Conservation (phyloP, 2,113 vertebrate species). For the Origma solitaria region DNA sequence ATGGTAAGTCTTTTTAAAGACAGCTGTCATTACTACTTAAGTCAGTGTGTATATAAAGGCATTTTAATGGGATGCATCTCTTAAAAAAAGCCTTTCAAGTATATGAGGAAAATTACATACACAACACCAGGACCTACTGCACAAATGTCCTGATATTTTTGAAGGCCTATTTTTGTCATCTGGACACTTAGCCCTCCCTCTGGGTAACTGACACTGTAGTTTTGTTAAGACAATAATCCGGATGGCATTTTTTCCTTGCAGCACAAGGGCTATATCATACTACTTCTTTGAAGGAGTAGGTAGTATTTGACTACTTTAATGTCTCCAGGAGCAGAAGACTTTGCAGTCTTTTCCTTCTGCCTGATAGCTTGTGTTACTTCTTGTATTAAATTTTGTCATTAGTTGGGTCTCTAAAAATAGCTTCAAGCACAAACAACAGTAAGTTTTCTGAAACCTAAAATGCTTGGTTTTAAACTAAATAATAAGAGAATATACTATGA, state of each 20-base stretch:
- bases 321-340: background rate
- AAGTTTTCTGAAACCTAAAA: background rate
- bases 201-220: background rate
- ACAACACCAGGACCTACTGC: fast-evolving
- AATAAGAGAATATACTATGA: background rate
- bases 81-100: background rate
- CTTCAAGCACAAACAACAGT: background rate
- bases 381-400: background rate
- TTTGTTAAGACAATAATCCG: background rate
- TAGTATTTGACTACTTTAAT: background rate
- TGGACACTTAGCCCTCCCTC: background rate
- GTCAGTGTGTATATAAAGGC: background rate
- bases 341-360: background rate
- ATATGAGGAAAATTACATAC: background rate
- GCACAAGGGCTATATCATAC: fast-evolving
- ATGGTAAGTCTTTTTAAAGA: background rate
- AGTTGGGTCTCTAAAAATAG: background rate
- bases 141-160: background rate
- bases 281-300: background rate
- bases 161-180: background rate
- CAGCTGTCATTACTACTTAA: background rate
- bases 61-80: background rate
- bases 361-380: background rate
- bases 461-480: background rate
- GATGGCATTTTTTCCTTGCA: background rate